Evolutionary conservation across 2,888 invertebrate genomes (phyloP), one percentile per base, ranked within the genome.

Genomic region (Nezara viridula): DNA sequence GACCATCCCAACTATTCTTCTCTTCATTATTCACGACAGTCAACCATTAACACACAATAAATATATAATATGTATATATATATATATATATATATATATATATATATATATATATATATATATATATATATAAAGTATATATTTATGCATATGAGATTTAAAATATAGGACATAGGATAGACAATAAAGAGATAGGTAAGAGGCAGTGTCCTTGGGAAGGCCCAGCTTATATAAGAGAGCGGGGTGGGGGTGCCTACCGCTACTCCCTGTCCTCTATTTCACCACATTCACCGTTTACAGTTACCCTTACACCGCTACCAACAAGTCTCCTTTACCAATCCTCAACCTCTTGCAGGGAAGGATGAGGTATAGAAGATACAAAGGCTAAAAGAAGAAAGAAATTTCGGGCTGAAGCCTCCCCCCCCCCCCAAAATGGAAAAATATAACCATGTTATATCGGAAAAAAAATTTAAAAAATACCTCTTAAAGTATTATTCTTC

Each of bases 231-330:
- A 81, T 81, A 81, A 81, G 81, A 32, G 77, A 12, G 14, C 1
- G 37, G 14, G 16, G 44, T 24, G 16, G 12, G 81, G 44, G n/a
- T 24, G 24, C 7, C 37, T 44, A 81, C 81, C 81, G 81, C 81
- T 81, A 81, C 37, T 40, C 24, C 40, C 14, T 44, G 77, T 44
- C 77, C 77, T 77, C 81, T 44, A 81, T 81, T 44, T 47, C 81
- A 81, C 44, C 44, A 81, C 81, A 44, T 81, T 47, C 81, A 81
- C 81, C 81, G 44, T 81, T 81, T 81, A 81, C 81, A 81, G 81
- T 81, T 81, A 81, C 24, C 19, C 44, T 44, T 81, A 47, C 44
- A 44, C 44, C 24, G 81, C 44, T 81, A 81, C 81, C 37, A 24
- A 81, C 81, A 44, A n/a, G 14, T 44, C 24, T 24, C 47, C 10